Conservation (phyloP, 2,113 vertebrate species). For the Semnornis frantzii region DNA sequence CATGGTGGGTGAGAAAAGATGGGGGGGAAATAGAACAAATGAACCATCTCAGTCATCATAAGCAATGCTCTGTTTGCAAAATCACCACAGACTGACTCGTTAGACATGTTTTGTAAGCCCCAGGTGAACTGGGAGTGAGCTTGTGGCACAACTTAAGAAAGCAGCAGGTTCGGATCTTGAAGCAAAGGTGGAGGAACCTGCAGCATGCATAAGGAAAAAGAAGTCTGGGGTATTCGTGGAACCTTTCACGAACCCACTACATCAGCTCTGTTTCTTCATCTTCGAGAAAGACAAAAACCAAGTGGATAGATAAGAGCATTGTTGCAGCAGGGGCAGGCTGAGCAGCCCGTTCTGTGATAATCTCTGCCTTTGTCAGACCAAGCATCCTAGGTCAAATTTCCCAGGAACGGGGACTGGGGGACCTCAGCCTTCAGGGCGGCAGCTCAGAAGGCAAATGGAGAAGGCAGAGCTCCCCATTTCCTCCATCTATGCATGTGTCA, state of each 20-base stretch:
- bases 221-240: background rate
- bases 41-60: background rate
- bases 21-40: background rate
- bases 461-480: background rate
- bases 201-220: background rate
- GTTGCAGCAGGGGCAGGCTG: background rate
- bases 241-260: background rate
- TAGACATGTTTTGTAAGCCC: background rate
- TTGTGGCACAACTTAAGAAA: background rate
- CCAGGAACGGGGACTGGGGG: background rate
- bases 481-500: background rate
- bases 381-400: background rate
- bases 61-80: background rate
- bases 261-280: background rate
- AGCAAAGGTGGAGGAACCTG: background rate
- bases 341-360: background rate
- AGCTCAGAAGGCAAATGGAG: background rate
- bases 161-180: conserved; percentile 16
- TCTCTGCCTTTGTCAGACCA: background rate
- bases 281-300: background rate
- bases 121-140: background rate
- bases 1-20: background rate
- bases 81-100: background rate
- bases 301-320: background rate
- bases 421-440: background rate